phyloP scores from a whole-genome alignment of 2,113 vertebrate genomes.

The Cyprinodon variegatus region DNA sequence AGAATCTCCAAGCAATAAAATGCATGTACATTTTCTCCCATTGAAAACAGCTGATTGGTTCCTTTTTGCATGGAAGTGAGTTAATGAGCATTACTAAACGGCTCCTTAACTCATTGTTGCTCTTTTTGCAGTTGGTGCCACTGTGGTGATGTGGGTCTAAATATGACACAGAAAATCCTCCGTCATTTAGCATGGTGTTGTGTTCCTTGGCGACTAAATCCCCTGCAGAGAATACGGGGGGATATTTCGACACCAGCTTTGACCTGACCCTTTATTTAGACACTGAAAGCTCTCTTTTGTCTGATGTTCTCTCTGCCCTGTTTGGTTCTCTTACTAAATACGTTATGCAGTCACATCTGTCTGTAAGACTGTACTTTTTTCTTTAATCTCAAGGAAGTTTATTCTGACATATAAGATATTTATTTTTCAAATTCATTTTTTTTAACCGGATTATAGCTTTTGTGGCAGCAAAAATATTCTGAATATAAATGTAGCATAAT shows the following conservation, averaged over 20 bases:
- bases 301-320: slow-evolving; percentile 23
- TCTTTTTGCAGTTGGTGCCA: slow-evolving; percentile 24
- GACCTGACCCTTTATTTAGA: slow-evolving; percentile 64
- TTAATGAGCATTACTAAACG: slow-evolving; percentile 32
- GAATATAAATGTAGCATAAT: too few species aligned
- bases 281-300: slow-evolving; percentile 30
- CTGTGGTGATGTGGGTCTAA: slow-evolving; percentile 57
- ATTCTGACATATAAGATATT: neutral
- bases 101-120: slow-evolving; percentile 40
- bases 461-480: too few species aligned
- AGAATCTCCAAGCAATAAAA: neutral
- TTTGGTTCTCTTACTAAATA: neutral
- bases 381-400: neutral
- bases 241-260: slow-evolving; percentile 43
- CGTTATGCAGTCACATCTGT: neutral
- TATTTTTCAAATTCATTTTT: too few species aligned
- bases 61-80: slow-evolving; percentile 18
- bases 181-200: slow-evolving; percentile 66
- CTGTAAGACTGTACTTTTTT: neutral
- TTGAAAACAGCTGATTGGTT: neutral
- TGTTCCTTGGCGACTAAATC: slow-evolving; percentile 65
- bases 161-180: slow-evolving; percentile 64
- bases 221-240: slow-evolving; percentile 44
- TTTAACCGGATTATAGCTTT: too few species aligned
- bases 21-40: neutral